Base-by-base conservation (phyloP, 2,888 invertebrate species). In the Tetheella fluctuosa region DNA sequence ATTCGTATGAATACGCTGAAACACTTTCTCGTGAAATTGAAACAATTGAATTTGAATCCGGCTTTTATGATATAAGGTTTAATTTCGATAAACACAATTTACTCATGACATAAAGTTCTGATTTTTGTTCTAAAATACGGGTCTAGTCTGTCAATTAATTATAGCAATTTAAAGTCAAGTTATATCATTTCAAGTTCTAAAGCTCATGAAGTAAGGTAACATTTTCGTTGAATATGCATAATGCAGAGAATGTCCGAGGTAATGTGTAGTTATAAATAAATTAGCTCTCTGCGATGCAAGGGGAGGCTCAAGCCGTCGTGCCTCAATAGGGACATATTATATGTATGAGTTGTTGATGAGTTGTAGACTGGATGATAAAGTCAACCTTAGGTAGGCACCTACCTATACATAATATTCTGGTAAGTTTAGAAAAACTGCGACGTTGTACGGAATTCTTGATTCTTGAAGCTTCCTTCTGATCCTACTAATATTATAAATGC, bases 301-400 rank as follows among this genome's bases (percentile, higher is more conserved):
- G 48, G 48, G 48, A 10, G n/a, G 48, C 10, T 10, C 39, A 2
- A 17, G 6, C 39, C 34, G 34, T 42, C 42, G 17, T 48, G 20
- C 5, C 48, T 17, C 48, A 42, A 15, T 8, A 20, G 13, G 13
- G 34, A n/a, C 48, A 48, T 48, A 20, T 10, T 48, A 48, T 48
- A 48, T 48, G 48, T 48, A 48, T 20, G 17, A 48, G 20, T n/a
- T 48, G n/a, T 20, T 48, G 17, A 48, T 48, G 48, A 48, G 20
- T 48, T 20, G 42, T 17, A 6, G 20, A 10, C 8, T 20, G 48
- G 20, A 48, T 20, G 7, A 20, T 48, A 48, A 42, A 48, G 3
- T 10, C 48, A 20, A 48, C n/a, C 2, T 20, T 20, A 7, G 20
- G 7, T 6, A 48, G 20, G 13, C 1, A 48, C 17, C 3, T 20